Evolutionary conservation across 2,888 invertebrate species (phyloP).

Genomic region (Cacoxenus indagator): DNA sequence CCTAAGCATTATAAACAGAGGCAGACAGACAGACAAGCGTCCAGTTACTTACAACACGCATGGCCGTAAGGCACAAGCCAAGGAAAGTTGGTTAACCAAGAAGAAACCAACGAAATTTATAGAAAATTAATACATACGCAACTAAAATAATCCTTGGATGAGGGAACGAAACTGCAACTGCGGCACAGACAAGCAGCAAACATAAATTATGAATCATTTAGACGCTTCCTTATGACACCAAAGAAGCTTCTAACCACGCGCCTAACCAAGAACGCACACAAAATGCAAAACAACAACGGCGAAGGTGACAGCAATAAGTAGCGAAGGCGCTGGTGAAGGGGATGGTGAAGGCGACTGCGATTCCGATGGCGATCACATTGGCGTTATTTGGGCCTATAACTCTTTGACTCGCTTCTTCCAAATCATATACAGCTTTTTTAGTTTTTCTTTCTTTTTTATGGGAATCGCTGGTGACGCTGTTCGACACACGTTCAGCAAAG

Average conservation of each 20-base stretch:
- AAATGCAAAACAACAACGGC: slow-evolving; percentile 16
- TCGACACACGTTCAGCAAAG: background rate
- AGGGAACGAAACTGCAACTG: slow-evolving; percentile 48
- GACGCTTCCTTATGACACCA: slow-evolving; percentile 65
- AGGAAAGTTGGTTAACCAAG: slow-evolving; percentile 41
- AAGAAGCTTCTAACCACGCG: slow-evolving; percentile 41
- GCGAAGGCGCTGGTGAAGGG: background rate
- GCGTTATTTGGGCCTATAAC: too few species aligned
- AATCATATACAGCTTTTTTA: too few species aligned
- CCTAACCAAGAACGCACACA: slow-evolving; percentile 10
- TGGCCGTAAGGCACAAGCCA: slow-evolving; percentile 52
- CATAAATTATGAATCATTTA: slow-evolving; percentile 67
- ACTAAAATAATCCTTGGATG: too few species aligned
- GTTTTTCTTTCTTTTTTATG: background rate
- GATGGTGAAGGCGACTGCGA: background rate
- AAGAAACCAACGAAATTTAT: background rate
- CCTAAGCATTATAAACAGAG: slow-evolving; percentile 43
- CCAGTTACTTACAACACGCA: background rate
- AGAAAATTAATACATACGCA: slow-evolving; percentile 51
- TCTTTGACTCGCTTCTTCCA: too few species aligned
- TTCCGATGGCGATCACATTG: slow-evolving; percentile 3
- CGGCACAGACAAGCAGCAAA: slow-evolving; percentile 40
- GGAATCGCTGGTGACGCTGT: too few species aligned
- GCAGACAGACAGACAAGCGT: background rate
- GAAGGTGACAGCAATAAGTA: slow-evolving; percentile 47